Conservation (phyloP, 2,797 vertebrate species). For the Vultur gryphus region DNA sequence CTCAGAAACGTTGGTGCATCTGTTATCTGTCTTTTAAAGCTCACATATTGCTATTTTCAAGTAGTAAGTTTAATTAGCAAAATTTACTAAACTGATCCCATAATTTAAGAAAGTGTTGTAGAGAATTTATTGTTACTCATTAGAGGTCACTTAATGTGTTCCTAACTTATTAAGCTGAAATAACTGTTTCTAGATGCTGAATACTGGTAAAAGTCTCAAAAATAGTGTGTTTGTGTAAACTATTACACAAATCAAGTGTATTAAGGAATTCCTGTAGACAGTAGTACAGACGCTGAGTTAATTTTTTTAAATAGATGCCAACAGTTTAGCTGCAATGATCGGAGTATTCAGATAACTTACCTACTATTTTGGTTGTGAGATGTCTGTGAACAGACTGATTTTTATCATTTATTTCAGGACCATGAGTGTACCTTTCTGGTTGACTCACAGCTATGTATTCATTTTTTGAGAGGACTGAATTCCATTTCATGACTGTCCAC, state of each 20-base stretch:
- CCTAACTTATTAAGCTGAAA: background rate
- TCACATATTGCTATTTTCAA: background rate
- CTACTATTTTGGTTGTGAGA: background rate
- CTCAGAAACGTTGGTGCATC: background rate
- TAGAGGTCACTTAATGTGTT: background rate
- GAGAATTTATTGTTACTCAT: background rate
- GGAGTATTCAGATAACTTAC: background rate
- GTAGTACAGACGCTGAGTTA: background rate
- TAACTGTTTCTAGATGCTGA: background rate
- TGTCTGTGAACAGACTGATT: background rate
- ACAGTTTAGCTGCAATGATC: background rate
- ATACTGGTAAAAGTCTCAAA: background rate
- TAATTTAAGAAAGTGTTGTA: background rate
- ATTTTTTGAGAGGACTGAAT: background rate
- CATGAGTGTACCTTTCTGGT: background rate
- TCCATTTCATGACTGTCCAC: slow-evolving; percentile 2
- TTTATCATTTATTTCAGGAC: background rate
- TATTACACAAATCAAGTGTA: background rate
- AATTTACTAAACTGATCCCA: background rate
- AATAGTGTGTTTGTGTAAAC: background rate
- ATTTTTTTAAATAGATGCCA: background rate
- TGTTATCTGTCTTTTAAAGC: background rate
- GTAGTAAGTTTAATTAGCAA: background rate
- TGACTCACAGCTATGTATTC: background rate
- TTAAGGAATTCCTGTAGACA: background rate